Percentiles rank a stretch among this genome's conserved stretches.
Conservation (phyloP, 2,113 vertebrate species). For the Origma solitaria region DNA sequence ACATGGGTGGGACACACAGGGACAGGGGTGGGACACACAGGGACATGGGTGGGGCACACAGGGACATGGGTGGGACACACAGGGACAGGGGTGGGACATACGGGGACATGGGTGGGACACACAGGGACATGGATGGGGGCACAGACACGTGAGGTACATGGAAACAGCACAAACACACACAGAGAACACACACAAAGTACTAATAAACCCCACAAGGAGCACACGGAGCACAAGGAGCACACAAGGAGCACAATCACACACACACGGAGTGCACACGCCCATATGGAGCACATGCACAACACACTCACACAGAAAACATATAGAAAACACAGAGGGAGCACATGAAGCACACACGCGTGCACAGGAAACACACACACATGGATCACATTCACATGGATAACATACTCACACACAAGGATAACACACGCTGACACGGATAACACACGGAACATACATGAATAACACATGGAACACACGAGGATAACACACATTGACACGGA, state of each 20-base stretch:
- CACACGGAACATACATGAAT: background rate
- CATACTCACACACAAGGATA: background rate
- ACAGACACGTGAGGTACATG: no score
- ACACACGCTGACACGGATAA: background rate
- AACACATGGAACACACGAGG: background rate
- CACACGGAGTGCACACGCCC: background rate
- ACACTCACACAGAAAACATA: no score
- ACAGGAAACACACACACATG: no score
- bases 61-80: no score
- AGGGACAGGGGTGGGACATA: no score
- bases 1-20: background rate
- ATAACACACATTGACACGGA: no score
- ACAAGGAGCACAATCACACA: background rate
- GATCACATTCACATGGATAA: no score
- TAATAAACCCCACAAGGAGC: no score
- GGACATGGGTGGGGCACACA: background rate
- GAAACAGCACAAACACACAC: background rate
- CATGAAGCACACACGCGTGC: background rate
- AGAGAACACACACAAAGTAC: background rate
- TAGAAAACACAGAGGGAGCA: background rate
- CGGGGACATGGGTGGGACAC: background rate
- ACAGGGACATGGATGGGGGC: background rate
- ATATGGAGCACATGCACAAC: background rate
- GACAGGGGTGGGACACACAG: no score
- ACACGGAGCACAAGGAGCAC: background rate